Conservation (phyloP, 2,888 invertebrate species). For the Eretmocerus hayati region DNA sequence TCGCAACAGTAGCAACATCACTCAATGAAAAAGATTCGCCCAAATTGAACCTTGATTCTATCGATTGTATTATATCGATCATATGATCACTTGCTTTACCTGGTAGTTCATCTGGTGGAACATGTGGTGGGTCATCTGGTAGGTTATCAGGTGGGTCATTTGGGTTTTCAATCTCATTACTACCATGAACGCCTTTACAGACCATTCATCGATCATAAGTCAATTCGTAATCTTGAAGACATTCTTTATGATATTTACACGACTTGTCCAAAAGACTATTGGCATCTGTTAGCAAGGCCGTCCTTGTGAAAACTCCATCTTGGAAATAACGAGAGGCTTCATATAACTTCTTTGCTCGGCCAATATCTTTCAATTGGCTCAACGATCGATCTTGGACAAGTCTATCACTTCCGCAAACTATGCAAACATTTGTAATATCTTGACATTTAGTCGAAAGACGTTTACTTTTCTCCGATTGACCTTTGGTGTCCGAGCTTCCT, state of each 20-base stretch:
- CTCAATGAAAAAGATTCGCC: constrained; percentile 1
- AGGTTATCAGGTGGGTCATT: neutral
- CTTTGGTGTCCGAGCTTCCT: too few species aligned
- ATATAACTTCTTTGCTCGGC: neutral
- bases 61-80: too few species aligned
- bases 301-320: neutral
- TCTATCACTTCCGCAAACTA: neutral
- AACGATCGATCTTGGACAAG: neutral
- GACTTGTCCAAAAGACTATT: neutral
- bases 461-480: too few species aligned
- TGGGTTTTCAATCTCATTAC: neutral
- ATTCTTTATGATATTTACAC: neutral
- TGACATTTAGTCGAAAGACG: too few species aligned
- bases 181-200: too few species aligned
- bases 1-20: neutral
- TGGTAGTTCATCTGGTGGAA: too few species aligned
- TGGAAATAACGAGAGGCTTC: neutral
- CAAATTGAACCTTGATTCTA: too few species aligned
- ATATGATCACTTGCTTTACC: too few species aligned
- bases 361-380: neutral
- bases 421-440: neutral
- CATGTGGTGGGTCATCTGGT: too few species aligned
- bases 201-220: neutral
- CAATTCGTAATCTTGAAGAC: neutral
- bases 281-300: neutral